Percentiles rank a stretch among this genome's conserved stretches.
Conservation (phyloP, 2,113 vertebrate genomes). For the Tupaia chinensis region DNA sequence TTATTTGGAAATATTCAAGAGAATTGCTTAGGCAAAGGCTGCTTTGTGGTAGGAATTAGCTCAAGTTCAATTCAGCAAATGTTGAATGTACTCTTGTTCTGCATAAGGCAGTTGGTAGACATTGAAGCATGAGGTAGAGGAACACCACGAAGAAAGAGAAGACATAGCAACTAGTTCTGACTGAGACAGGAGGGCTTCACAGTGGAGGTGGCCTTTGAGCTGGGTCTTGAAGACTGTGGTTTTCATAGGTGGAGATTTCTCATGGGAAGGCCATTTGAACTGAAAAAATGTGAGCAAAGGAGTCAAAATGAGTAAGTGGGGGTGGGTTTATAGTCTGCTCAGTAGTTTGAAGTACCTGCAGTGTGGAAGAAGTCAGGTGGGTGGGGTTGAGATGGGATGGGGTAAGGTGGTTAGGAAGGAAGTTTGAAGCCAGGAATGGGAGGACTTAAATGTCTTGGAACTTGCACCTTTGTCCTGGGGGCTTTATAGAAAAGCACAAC, state of each 20-base stretch:
- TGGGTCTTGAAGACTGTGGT: not conserved
- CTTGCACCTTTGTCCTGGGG: not conserved
- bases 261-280: not conserved
- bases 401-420: not conserved
- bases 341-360: not conserved
- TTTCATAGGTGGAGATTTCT: not conserved
- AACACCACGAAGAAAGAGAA: not conserved
- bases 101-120: too few species aligned
- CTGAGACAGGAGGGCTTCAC: not conserved
- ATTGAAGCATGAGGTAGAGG: too few species aligned
- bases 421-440: not conserved
- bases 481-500: not conserved
- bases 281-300: not conserved
- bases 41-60: not conserved
- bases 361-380: not conserved
- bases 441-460: not conserved
- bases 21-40: not conserved
- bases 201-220: not conserved
- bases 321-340: fast-evolving
- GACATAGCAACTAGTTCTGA: not conserved
- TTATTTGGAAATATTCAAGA: slow-evolving; percentile 35
- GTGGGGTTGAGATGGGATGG: too few species aligned
- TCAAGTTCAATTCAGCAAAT: not conserved
- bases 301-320: not conserved
- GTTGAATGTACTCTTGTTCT: not conserved